Evolutionary conservation across 2,888 invertebrate species (phyloP).

Genomic region (Hirtodrosophila histrioides): DNA sequence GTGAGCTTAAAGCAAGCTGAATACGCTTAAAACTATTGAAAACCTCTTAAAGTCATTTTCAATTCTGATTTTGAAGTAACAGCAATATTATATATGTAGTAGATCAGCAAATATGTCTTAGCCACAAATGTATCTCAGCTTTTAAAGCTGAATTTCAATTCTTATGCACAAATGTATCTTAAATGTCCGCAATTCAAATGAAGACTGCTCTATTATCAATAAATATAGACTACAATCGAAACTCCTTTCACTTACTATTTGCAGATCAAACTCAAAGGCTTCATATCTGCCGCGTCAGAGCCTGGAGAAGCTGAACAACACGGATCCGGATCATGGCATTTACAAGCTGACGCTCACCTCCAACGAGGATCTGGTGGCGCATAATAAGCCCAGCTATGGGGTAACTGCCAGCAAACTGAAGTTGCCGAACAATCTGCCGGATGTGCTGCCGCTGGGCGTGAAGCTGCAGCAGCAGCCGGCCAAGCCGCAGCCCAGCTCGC

Average conservation of each 20-base stretch:
- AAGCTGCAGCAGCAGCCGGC: conserved; percentile 83
- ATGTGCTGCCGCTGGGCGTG: conserved; percentile 86
- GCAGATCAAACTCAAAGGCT: conserved; percentile 91
- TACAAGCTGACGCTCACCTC: conserved; percentile 91
- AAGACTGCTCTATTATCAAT: too few relatives aligned
- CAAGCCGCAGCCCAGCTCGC: conserved; percentile 60
- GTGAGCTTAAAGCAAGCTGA: too few relatives aligned
- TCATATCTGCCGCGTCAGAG: conserved; percentile 90
- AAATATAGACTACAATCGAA: too few relatives aligned
- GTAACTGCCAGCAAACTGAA: conserved; percentile 73
- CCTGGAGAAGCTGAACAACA: conserved; percentile 87
- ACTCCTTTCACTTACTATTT: conserved; percentile 63
- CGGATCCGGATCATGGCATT: conserved; percentile 89
- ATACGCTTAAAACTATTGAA: too few relatives aligned
- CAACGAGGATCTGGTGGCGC: conserved; percentile 85
- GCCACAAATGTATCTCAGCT: too few relatives aligned
- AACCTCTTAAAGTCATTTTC: too few relatives aligned
- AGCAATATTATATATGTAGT: too few relatives aligned
- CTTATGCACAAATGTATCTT: neutral
- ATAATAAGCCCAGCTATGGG: conserved; percentile 72
- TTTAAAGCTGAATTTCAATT: too few relatives aligned
- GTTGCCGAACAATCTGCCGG: conserved; percentile 85
- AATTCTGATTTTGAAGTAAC: too few relatives aligned
- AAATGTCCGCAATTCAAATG: neutral
- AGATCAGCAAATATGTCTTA: too few relatives aligned